Percentiles rank a stretch among this genome's conserved stretches.
Conservation (phyloP, 1,140 invertebrate species). For the Polypedilum vanderplanki region DNA sequence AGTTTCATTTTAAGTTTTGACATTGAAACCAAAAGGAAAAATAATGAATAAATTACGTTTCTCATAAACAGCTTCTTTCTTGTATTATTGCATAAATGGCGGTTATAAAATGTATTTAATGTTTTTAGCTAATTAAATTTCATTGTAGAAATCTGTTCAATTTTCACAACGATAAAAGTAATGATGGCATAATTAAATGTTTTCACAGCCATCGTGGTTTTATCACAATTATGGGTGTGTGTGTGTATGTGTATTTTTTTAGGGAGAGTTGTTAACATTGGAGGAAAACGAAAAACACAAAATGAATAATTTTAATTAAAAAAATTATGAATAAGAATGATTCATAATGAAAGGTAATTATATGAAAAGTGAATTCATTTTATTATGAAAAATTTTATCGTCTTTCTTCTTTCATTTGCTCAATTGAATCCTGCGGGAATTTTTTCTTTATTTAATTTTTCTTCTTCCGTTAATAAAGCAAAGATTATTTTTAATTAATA, state of each 20-base stretch:
- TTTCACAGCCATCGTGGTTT: conserved; percentile 4
- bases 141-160: conserved; percentile 18
- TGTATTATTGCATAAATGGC: too few relatives aligned
- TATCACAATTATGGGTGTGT: not conserved
- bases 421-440: too few relatives aligned
- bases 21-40: too few relatives aligned
- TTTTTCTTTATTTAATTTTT: too few relatives aligned
- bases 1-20: too few relatives aligned
- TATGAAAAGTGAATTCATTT: not conserved
- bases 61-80: too few relatives aligned
- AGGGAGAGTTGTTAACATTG: not conserved
- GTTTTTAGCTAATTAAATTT: conserved; percentile 6
- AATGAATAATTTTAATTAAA: conserved; percentile 17
- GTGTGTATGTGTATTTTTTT: not conserved
- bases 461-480: too few relatives aligned
- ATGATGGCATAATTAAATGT: conserved; percentile 19
- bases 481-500: too few relatives aligned
- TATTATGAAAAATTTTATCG: too few relatives aligned
- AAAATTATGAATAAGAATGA: not conserved
- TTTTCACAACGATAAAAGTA: conserved; percentile 1
- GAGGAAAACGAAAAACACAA: not conserved
- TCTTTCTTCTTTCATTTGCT: too few relatives aligned
- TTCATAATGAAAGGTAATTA: conserved; percentile 7
- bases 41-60: too few relatives aligned
- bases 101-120: too few relatives aligned